Conservation (phyloP, 2,113 vertebrate species). For the Chloroceryle aenea region DNA sequence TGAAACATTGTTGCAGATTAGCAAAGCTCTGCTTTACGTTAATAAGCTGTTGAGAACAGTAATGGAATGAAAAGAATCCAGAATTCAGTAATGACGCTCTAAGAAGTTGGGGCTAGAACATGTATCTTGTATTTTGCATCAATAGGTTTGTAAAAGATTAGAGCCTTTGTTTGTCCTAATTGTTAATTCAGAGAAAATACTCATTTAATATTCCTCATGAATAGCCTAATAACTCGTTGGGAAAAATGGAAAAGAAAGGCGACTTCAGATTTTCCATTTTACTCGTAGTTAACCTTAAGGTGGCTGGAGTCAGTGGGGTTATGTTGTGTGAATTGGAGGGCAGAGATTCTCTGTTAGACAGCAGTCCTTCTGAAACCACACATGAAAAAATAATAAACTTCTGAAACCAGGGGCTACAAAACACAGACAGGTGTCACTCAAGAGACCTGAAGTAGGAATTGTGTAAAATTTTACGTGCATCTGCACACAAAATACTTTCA, state of each 20-base stretch:
- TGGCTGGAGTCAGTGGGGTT: background rate
- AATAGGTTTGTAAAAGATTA: background rate
- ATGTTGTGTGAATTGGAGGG: background rate
- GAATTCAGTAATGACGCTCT: background rate
- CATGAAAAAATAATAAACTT: background rate
- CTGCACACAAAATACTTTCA: background rate
- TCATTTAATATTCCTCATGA: background rate
- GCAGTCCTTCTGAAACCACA: background rate
- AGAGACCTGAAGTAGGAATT: background rate
- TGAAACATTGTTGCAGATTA: background rate
- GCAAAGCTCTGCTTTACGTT: background rate
- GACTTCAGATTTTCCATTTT: background rate
- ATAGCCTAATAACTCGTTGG: background rate
- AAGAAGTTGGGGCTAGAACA: background rate
- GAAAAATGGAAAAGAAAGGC: background rate
- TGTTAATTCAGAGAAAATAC: background rate
- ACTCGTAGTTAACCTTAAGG: background rate
- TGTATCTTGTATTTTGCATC: background rate
- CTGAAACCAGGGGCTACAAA: background rate
- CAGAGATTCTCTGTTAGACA: background rate
- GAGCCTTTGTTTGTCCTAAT: background rate
- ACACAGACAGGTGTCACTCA: background rate
- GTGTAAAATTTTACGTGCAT: background rate
- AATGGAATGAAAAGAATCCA: conserved; percentile 11
- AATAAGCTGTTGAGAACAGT: background rate